phyloP scores from a whole-genome alignment of 2,797 vertebrate genomes.

The Cryptoprocta ferox region DNA sequence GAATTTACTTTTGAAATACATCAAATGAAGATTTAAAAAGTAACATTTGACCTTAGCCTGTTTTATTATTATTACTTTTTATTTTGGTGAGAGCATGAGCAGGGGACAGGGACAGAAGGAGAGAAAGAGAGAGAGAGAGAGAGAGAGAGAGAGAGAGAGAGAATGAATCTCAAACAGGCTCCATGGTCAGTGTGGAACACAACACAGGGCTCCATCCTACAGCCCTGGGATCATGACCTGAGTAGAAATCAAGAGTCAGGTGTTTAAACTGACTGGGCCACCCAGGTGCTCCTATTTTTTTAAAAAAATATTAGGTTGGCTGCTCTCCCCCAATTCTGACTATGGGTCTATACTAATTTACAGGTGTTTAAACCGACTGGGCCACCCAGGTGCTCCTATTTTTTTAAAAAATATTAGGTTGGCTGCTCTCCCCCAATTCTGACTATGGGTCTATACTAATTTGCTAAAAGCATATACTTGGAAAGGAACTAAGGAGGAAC shows the following conservation, averaged over 20 bases:
- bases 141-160: no score
- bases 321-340: neutral
- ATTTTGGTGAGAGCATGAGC: no score
- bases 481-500: neutral
- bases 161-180: no score
- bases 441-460: neutral
- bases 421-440: neutral
- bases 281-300: neutral
- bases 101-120: no score
- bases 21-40: constrained; percentile 21
- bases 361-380: no score
- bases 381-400: no score
- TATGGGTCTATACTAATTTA: neutral
- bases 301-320: neutral
- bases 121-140: no score
- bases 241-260: no score
- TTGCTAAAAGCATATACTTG: constrained; percentile 12
- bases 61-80: neutral
- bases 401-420: neutral
- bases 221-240: no score
- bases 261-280: no score
- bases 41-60: neutral
- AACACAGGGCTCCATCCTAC: no score
- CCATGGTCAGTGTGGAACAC: no score
- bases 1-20: neutral